A percentile compares a stretch with the other conserved stretches of the same genome.
These are phyloP conservation scores for Drosophila carrolli DNA, from an alignment of 1,140 invertebrate genomes.

Conservation along the genomic window DNA sequence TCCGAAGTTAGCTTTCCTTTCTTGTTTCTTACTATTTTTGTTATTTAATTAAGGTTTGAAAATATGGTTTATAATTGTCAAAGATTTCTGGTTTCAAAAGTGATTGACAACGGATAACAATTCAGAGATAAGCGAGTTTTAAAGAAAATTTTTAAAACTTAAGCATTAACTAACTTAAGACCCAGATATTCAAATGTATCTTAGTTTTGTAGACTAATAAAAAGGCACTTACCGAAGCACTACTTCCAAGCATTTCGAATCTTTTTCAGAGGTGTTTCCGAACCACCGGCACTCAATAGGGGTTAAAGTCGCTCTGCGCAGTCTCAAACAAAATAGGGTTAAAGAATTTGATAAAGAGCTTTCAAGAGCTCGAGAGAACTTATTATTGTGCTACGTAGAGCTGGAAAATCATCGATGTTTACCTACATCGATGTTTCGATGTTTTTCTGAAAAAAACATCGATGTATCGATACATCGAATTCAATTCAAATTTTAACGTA, in stretches of 20 bases:
- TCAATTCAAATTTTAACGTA: too few species aligned
- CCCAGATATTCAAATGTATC: slow-evolving; percentile 42
- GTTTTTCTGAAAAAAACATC: too few species aligned
- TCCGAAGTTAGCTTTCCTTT: too few species aligned
- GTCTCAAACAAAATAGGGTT: slow-evolving; percentile 1
- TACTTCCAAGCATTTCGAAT: background rate
- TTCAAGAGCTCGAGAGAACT: slow-evolving; percentile 1
- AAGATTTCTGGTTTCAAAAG: slow-evolving; percentile 1
- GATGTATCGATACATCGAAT: too few species aligned
- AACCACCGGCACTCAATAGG: slow-evolving; percentile 6
- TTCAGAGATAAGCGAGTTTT: too few species aligned
- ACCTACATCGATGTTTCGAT: too few species aligned
- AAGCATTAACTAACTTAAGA: slow-evolving; percentile 23
- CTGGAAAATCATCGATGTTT: too few species aligned
- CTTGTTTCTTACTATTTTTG: too few species aligned
- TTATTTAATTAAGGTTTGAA: background rate
- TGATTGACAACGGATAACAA: too few species aligned
- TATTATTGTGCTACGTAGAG: slow-evolving; percentile 38
- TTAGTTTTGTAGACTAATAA: slow-evolving; percentile 41
- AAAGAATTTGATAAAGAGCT: background rate
- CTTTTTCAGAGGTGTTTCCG: too few species aligned
- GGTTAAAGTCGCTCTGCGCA: slow-evolving; percentile 52
- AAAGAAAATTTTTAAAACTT: too few species aligned
- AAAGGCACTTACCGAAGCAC: slow-evolving; percentile 1
- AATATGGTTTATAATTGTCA: background rate